Conservation (phyloP, 2,113 vertebrate genomes). For the Ginglymostoma cirratum region DNA sequence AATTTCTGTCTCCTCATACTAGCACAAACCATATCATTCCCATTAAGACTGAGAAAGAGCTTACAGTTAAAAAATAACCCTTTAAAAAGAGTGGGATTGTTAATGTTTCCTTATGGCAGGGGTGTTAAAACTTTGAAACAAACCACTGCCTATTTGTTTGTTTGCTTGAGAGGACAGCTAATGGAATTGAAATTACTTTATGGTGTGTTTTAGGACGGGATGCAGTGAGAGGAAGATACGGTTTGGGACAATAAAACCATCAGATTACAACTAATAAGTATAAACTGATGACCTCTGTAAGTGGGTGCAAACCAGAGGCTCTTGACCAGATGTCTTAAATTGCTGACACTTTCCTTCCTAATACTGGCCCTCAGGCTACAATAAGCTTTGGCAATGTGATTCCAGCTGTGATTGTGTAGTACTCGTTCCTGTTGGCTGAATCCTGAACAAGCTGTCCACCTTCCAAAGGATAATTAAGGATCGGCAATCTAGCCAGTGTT, state of each 20-base stretch:
- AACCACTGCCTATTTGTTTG: conserved; percentile 24
- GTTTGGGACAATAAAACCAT: conserved; percentile 30
- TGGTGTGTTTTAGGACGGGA: neutral
- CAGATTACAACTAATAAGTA: conserved; percentile 28
- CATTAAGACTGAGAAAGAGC: neutral
- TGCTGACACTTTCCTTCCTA: neutral
- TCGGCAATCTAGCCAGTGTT: no score
- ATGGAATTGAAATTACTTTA: conserved; percentile 37
- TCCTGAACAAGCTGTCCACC: neutral
- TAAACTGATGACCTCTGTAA: conserved; percentile 29
- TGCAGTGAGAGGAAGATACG: conserved; percentile 16
- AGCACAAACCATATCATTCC: neutral
- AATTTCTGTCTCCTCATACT: neutral
- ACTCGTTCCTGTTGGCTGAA: neutral
- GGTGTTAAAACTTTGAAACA: conserved; percentile 14
- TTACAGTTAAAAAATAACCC: neutral
- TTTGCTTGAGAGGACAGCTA: conserved; percentile 30
- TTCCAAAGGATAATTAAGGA: no score
- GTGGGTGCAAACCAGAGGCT: conserved; percentile 16
- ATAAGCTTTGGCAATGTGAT: neutral
- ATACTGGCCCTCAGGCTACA: neutral
- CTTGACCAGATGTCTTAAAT: conserved; percentile 15
- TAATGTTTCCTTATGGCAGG: neutral
- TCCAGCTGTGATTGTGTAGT: neutral
- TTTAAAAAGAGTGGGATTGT: neutral